phyloP scores from a whole-genome alignment of 2,888 invertebrate genomes.

The Nemurella pictetii region DNA sequence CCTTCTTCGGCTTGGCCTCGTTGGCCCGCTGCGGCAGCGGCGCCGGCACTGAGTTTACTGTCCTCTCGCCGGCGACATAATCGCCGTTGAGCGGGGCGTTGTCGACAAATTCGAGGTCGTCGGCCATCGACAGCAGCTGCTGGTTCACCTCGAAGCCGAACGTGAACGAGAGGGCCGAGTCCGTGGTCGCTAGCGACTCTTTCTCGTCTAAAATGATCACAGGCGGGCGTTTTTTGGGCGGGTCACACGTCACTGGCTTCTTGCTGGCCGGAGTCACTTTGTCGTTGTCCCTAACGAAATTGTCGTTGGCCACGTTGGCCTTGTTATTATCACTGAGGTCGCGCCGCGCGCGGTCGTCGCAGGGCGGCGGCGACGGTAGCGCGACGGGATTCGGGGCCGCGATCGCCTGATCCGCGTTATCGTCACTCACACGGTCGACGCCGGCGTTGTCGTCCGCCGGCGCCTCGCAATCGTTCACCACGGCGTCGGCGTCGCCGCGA shows the following conservation, averaged over 20 bases:
- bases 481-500: too few relatives aligned
- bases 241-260: slow-evolving; percentile 24
- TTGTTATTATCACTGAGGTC: slow-evolving; percentile 29
- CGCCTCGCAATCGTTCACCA: not conserved
- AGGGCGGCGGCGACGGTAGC: too few relatives aligned
- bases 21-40: not conserved
- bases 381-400: too few relatives aligned
- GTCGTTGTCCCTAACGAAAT: slow-evolving; percentile 30
- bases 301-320: slow-evolving; percentile 39
- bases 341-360: too few relatives aligned
- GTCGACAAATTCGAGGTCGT: slow-evolving; percentile 42
- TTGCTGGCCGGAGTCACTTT: not conserved
- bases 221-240: slow-evolving; percentile 60
- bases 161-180: slow-evolving; percentile 54
- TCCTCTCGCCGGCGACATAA: not conserved
- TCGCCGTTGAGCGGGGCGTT: not conserved
- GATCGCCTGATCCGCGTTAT: not conserved
- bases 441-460: too few relatives aligned
- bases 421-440: not conserved
- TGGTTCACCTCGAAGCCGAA: slow-evolving; percentile 82
- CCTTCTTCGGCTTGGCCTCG: not conserved
- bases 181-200: slow-evolving; percentile 35
- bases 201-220: slow-evolving; percentile 73
- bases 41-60: not conserved
- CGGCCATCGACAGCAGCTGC: slow-evolving; percentile 58